Evolutionary conservation across 1,140 invertebrate species (phyloP).

Genomic region (Lamellibrachia luymesi): DNA sequence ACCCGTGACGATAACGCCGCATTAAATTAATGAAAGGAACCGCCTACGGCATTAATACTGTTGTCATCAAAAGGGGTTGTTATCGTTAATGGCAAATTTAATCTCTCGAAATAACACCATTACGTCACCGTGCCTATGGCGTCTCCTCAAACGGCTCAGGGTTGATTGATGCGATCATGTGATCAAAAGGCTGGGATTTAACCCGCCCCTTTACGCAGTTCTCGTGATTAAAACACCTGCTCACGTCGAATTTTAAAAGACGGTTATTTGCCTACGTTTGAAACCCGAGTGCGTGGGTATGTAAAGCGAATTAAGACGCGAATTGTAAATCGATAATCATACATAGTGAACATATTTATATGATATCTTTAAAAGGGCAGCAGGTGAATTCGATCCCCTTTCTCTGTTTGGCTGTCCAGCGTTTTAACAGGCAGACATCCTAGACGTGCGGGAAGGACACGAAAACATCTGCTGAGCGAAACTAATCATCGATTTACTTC

Average conservation of each 20-base stretch:
- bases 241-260: not conserved
- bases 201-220: not conserved
- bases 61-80: not conserved
- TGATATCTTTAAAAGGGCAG: too few species aligned
- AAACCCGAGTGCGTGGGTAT: not conserved
- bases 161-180: not conserved
- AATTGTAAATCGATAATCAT: too few species aligned
- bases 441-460: too few species aligned
- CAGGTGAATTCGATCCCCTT: too few species aligned
- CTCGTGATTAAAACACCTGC: not conserved
- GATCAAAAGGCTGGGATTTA: not conserved
- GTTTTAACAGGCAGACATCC: too few species aligned
- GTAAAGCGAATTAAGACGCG: too few species aligned
- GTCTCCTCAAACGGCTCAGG: not conserved
- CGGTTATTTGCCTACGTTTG: not conserved
- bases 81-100: not conserved
- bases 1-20: not conserved
- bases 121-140: not conserved
- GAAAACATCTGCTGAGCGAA: too few species aligned
- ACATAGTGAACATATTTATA: too few species aligned
- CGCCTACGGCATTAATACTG: not conserved
- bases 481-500: not conserved
- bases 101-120: slow-evolving; percentile 1
- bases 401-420: too few species aligned
- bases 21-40: not conserved